Evolutionary conservation across 2,888 invertebrate genomes (phyloP), one percentile per base, ranked within the genome.

Genomic region (Gymnoscelis rufifasciata): DNA sequence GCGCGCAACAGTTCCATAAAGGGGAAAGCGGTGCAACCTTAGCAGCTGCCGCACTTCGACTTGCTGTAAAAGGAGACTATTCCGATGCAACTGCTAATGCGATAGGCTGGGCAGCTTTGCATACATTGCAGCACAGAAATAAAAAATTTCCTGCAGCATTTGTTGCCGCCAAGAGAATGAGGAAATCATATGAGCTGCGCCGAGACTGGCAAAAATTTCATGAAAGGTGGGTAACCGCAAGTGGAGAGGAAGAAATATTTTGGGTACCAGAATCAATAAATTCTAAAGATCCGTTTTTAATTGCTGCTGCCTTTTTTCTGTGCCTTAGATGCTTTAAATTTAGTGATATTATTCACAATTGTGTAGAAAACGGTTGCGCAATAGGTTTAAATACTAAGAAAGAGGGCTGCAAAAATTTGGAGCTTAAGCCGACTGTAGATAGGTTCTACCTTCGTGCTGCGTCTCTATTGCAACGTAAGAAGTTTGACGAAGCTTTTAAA

Each of bases 91-190:
- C 74, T 26, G 68, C 74, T n/a, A 78, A 74, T 53, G 70, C 79
- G 1, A 81, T 88, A 37, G 83, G 80, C 5, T 88, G 83, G 83
- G 88, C 84, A 5, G 83, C 83, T 1, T 51, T 87, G 38, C 87
- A 87, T 54, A 64, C 79, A 12, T 59, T 81, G 36, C 56, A 82
- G 55, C 87, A 87, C 52, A 65, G 49, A 35, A 64, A 68, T 35
- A 60, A 60, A 1, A 70, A 81, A 47, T 10, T 24, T 7, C 59
- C 65, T 51, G 74, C 73, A 14, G 84, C 83, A 15, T 83, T 82
- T 57, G 67, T 83, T 29, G 71, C 84, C 10, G 73, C 71, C 3
- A 80, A 68, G 41, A 77, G 68, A 64, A 88, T 88, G 88, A 71
- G 86, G 39, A 83, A 86, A 56, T 66, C 68, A 7, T 81, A 68